Conservation (phyloP, 2,888 invertebrate genomes). For the Branchellion lobata region DNA sequence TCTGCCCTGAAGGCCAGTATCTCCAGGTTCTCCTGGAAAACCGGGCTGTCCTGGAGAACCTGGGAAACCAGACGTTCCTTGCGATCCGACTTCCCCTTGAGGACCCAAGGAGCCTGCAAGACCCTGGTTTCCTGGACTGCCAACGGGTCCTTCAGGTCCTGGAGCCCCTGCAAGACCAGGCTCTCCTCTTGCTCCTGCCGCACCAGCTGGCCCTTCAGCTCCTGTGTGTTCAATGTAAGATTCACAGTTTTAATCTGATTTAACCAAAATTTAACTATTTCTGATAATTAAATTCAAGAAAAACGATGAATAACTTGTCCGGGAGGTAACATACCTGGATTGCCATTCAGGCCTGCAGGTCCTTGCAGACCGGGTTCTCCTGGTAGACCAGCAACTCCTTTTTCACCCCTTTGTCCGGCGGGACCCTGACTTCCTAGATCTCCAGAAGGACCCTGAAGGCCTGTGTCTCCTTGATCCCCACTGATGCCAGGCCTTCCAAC, state of each 20-base stretch:
- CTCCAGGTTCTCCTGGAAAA: constrained; percentile 18
- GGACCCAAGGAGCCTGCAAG: neutral
- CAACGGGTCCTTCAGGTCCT: constrained; percentile 13
- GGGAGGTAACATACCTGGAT: neutral
- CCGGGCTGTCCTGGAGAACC: constrained; percentile 12
- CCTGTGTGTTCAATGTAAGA: neutral
- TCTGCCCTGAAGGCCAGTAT: constrained; percentile 6
- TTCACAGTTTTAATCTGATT: neutral
- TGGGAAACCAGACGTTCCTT: constrained; percentile 25
- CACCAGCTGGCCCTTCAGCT: constrained; percentile 14
- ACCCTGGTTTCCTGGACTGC: constrained; percentile 7
- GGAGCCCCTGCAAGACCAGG: constrained; percentile 8
- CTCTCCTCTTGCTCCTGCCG: neutral
- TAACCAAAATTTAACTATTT: neutral
- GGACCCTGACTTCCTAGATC: constrained; percentile 28
- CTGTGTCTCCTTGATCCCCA: neutral
- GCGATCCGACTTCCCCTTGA: constrained; percentile 30
- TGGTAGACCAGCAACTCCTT: constrained; percentile 30
- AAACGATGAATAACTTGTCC: too few relatives aligned
- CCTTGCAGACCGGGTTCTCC: constrained; percentile 32
- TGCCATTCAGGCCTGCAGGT: neutral
- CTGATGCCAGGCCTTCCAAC: constrained; percentile 31
- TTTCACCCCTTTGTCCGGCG: constrained; percentile 39
- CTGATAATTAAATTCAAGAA: too few relatives aligned
- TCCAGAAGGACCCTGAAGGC: neutral